These are phyloP conservation scores for Podotricha telesiphe DNA, from an alignment of 2,888 invertebrate genomes.

Conservation along the genomic window DNA sequence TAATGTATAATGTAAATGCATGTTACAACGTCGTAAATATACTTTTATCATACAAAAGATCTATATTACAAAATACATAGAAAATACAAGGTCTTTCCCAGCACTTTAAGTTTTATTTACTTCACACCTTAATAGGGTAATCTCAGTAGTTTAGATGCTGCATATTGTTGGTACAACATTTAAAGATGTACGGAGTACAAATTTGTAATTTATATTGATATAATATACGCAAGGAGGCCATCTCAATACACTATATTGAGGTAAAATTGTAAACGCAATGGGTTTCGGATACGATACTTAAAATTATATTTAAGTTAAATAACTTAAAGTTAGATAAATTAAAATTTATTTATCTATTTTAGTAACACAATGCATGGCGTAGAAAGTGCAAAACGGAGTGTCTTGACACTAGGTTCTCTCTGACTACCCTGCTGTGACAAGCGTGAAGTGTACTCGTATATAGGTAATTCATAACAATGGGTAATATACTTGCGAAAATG, in stretches of 20 bases:
- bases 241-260: too few relatives aligned
- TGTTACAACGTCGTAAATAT: slow-evolving; percentile 7
- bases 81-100: slow-evolving; percentile 29
- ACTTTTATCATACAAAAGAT: slow-evolving; percentile 18
- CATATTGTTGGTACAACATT: neutral
- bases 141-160: slow-evolving; percentile 4
- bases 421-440: too few relatives aligned
- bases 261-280: too few relatives aligned
- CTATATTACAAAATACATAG: slow-evolving; percentile 29
- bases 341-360: too few relatives aligned
- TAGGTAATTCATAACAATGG: neutral
- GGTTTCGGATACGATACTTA: too few relatives aligned
- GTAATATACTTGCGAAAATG: slow-evolving; percentile 25
- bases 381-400: too few relatives aligned
- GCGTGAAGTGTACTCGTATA: too few relatives aligned
- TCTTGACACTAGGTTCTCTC: too few relatives aligned
- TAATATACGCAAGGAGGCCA: too few relatives aligned
- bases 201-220: neutral
- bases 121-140: slow-evolving; percentile 25
- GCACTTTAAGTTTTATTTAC: slow-evolving; percentile 22
- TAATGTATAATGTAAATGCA: slow-evolving; percentile 6
- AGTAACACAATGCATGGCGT: too few relatives aligned
- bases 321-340: too few relatives aligned
- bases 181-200: neutral
- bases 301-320: too few relatives aligned